Percentiles rank a stretch among this genome's conserved stretches.
Conservation (phyloP, 2,113 vertebrate species). For the Donacobius atricapilla region DNA sequence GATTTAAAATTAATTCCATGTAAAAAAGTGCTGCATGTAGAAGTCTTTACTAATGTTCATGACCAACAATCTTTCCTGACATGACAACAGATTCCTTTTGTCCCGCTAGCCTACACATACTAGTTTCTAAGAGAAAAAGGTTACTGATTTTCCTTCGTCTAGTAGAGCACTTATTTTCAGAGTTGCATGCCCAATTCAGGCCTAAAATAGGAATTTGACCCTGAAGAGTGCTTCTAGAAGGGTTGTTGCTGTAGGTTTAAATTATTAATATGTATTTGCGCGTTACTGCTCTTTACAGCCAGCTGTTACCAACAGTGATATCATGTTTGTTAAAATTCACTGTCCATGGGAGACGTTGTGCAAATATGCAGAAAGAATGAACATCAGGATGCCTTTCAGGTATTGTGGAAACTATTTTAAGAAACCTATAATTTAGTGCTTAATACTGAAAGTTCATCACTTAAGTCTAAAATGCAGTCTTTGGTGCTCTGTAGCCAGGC, state of each 20-base stretch:
- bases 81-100: background rate
- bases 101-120: background rate
- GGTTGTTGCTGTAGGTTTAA: background rate
- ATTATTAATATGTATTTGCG: background rate
- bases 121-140: background rate
- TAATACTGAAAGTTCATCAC: background rate
- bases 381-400: slow-evolving; percentile 99
- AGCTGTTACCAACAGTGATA: slow-evolving; percentile 92
- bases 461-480: background rate
- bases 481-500: background rate
- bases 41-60: background rate
- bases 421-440: background rate
- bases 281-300: slow-evolving; percentile 73
- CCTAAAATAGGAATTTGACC: background rate
- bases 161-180: background rate
- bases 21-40: background rate
- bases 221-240: background rate
- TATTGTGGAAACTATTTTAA: slow-evolving; percentile 62
- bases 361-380: slow-evolving; percentile 98
- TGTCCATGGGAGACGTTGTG: slow-evolving; percentile 95
- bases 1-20: background rate
- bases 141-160: background rate
- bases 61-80: background rate
- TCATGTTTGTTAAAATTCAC: slow-evolving; percentile 97
- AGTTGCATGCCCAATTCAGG: background rate